phyloP scores from a whole-genome alignment of 2,113 vertebrate genomes.

The Macrotis lagotis region DNA sequence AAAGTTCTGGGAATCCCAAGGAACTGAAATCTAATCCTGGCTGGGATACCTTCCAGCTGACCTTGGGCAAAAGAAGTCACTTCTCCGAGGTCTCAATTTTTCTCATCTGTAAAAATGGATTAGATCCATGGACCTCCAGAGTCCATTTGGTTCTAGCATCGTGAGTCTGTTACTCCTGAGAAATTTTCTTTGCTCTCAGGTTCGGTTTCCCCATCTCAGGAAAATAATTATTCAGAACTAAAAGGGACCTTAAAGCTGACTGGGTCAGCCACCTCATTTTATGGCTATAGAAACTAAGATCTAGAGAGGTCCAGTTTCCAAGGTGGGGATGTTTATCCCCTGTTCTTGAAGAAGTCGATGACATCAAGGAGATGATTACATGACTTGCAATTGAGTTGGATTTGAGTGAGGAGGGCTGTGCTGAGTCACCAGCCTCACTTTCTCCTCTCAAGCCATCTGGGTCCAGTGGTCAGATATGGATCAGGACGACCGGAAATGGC shows the following conservation, averaged over 20 bases:
- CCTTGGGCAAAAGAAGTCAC: not conserved
- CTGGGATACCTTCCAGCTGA: not conserved
- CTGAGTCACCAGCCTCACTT: no score
- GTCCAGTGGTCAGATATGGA: no score
- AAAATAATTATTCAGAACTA: not conserved
- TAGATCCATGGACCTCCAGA: not conserved
- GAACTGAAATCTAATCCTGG: not conserved
- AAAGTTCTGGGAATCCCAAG: not conserved
- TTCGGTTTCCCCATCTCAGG: slow-evolving; percentile 30
- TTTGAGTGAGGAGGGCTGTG: no score
- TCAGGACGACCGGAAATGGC: no score
- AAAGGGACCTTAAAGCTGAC: not conserved
- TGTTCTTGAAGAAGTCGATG: no score
- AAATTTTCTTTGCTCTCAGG: not conserved
- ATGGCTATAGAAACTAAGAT: not conserved
- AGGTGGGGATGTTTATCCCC: no score
- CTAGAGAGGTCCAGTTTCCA: not conserved
- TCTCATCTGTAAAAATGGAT: not conserved
- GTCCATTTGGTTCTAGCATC: not conserved
- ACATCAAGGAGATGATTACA: no score
- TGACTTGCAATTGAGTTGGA: no score
- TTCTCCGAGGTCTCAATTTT: not conserved
- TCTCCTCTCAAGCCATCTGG: no score
- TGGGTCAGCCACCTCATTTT: not conserved
- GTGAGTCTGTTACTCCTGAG: not conserved